Conservation (phyloP, 1,140 invertebrate genomes). For the Colletes gigas region DNA sequence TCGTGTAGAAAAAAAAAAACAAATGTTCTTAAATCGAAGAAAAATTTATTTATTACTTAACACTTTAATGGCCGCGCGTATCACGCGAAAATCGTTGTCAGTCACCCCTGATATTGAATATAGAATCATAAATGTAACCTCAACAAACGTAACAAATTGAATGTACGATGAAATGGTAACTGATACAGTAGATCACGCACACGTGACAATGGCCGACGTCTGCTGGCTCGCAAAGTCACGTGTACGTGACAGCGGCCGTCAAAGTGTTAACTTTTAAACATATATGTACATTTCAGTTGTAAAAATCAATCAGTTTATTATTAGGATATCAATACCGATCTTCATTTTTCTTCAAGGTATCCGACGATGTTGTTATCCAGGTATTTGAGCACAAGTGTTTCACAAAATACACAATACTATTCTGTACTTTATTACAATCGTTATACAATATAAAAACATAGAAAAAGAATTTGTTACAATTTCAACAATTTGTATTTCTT, state of each 20-base stretch:
- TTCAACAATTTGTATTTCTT: conserved; percentile 94
- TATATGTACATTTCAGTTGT: not conserved
- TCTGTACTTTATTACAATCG: conserved; percentile 1
- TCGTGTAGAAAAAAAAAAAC: too few relatives aligned
- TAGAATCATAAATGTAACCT: too few relatives aligned
- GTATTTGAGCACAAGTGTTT: not conserved
- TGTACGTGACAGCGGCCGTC: too few relatives aligned
- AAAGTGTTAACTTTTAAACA: not conserved
- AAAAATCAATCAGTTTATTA: not conserved
- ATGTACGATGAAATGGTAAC: too few relatives aligned
- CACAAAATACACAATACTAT: not conserved
- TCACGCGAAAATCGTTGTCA: too few relatives aligned
- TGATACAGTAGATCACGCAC: too few relatives aligned
- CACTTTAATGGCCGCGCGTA: too few relatives aligned
- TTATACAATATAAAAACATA: not conserved
- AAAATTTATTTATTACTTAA: conserved; percentile 9
- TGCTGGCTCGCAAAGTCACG: too few relatives aligned
- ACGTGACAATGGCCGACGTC: too few relatives aligned
- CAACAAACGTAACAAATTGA: too few relatives aligned
- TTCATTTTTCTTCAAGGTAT: not conserved
- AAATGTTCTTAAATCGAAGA: not conserved
- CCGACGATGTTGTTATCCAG: not conserved
- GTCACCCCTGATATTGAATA: too few relatives aligned
- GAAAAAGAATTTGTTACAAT: not conserved
- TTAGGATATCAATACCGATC: not conserved